phyloP scores from a whole-genome alignment of 35 echinoderm and acorn worm genomes.

The Anneissia japonica region DNA sequence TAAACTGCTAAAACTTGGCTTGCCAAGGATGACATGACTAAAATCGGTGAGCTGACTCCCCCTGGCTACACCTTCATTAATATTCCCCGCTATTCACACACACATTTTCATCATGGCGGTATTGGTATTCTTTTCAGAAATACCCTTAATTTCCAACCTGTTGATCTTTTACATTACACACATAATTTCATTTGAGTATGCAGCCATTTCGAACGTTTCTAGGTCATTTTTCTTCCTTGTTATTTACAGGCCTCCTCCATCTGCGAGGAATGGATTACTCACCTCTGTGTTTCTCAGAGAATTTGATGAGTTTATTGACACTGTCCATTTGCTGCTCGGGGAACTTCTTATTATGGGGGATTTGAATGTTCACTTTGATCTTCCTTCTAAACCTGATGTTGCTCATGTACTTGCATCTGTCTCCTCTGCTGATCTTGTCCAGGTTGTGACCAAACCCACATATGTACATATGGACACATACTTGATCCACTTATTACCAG shows the following conservation, averaged over 20 bases:
- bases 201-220: neutral
- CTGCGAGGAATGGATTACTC: conserved; percentile 14
- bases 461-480: conserved; percentile 7
- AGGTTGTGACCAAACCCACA: neutral
- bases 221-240: neutral
- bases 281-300: neutral
- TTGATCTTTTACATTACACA: neutral
- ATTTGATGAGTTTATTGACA: conserved; percentile 13
- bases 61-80: conserved; percentile 19
- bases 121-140: conserved; percentile 3
- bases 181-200: conserved; percentile 12
- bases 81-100: neutral
- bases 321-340: conserved; percentile 1
- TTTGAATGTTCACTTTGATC: conserved; percentile 6
- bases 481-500: conserved; percentile 6
- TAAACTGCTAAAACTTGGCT: conserved; percentile 29
- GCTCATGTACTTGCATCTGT: neutral
- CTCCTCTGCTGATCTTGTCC: neutral
- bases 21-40: neutral
- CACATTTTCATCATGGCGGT: conserved; percentile 7
- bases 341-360: neutral
- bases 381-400: neutral
- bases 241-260: conserved; percentile 26
- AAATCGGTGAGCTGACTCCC: neutral
- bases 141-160: neutral